phyloP scores from a whole-genome alignment of 2,797 vertebrate genomes.

The Scleropages formosus region DNA sequence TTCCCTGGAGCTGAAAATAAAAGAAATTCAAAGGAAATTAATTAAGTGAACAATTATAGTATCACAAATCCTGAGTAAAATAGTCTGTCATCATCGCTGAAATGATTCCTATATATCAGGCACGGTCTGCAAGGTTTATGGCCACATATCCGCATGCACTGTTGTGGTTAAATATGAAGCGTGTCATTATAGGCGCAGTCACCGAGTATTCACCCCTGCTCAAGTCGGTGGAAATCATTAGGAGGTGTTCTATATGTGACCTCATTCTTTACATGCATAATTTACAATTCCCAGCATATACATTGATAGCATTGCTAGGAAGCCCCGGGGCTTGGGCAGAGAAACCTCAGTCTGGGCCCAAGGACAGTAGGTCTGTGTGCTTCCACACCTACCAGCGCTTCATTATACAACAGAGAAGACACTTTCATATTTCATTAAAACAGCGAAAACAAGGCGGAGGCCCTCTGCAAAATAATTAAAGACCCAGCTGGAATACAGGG shows the following conservation, averaged over 20 bases:
- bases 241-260: too few species aligned
- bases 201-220: too few species aligned
- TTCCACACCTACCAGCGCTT: constrained; percentile 44
- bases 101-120: not conserved
- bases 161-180: too few species aligned
- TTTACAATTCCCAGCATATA: not conserved
- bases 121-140: too few species aligned
- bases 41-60: too few species aligned
- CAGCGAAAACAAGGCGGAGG: constrained; percentile 60
- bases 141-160: too few species aligned
- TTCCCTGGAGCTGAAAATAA: too few species aligned
- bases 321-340: not conserved
- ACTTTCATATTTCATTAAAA: constrained; percentile 74
- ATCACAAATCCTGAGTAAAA: not conserved
- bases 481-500: constrained; percentile 61
- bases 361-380: constrained; percentile 9
- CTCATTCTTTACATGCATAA: not conserved
- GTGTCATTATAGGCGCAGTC: too few species aligned
- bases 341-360: not conserved
- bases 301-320: too few species aligned
- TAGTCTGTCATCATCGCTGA: not conserved
- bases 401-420: constrained; percentile 63
- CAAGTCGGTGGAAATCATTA: not conserved
- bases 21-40: too few species aligned
- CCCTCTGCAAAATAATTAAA: constrained; percentile 73